Conservation (phyloP, 2,888 invertebrate genomes). For the Venustoraphidia nigricollis region DNA sequence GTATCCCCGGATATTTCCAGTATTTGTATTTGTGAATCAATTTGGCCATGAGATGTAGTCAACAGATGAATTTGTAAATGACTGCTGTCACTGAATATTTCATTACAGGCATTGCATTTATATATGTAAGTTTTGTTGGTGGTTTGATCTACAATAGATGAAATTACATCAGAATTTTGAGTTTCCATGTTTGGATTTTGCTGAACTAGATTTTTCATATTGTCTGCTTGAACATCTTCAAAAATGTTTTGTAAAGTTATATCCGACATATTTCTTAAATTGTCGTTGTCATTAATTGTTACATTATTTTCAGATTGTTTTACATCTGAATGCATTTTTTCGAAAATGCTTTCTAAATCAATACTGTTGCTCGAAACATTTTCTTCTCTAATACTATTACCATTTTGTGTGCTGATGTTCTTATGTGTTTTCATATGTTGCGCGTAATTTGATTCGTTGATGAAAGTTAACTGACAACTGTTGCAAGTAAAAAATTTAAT, state of each 20-base stretch:
- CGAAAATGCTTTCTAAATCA: slow-evolving; percentile 30
- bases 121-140: neutral
- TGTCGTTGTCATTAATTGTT: neutral
- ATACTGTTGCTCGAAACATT: slow-evolving; percentile 8
- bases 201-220: too few species aligned
- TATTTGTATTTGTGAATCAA: slow-evolving; percentile 4
- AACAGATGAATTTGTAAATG: slow-evolving; percentile 4
- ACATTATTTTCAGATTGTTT: neutral
- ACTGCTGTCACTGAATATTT: slow-evolving; percentile 3
- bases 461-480: slow-evolving; percentile 29
- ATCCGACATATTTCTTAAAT: too few species aligned
- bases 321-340: slow-evolving; percentile 28
- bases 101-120: slow-evolving; percentile 3
- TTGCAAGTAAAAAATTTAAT: slow-evolving; percentile 30
- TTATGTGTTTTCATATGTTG: slow-evolving; percentile 31
- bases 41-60: slow-evolving; percentile 1
- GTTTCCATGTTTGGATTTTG: too few species aligned
- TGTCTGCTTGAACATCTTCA: too few species aligned
- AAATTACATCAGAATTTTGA: too few species aligned
- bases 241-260: too few species aligned
- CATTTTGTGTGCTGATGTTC: slow-evolving; percentile 17
- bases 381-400: slow-evolving; percentile 14
- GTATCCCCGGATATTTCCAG: neutral
- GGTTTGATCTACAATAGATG: too few species aligned
- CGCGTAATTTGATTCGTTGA: slow-evolving; percentile 28